Evolutionary conservation across 2,888 invertebrate genomes (phyloP).

Genomic region (Spodoptera exigua): DNA sequence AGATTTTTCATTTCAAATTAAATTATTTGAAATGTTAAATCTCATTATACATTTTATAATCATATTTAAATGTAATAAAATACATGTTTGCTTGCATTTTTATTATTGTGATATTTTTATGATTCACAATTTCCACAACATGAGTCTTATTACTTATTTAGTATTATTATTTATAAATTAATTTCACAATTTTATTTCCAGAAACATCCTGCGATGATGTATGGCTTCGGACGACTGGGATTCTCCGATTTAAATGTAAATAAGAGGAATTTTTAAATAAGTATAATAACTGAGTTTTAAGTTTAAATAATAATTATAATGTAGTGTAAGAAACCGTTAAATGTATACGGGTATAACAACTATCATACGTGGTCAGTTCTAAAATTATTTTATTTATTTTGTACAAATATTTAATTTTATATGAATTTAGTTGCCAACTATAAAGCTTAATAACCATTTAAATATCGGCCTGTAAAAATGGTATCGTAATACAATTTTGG

Average conservation of each 20-base stretch:
- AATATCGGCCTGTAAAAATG: too few species aligned
- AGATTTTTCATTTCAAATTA: too few species aligned
- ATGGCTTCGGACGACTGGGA: slow-evolving; percentile 68
- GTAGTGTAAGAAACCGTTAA: slow-evolving; percentile 50
- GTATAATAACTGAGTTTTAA: slow-evolving; percentile 48
- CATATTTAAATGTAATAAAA: too few species aligned
- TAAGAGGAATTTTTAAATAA: slow-evolving; percentile 64
- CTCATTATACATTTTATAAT: too few species aligned
- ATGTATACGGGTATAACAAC: slow-evolving; percentile 50
- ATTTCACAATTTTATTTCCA: slow-evolving; percentile 66
- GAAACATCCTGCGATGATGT: slow-evolving; percentile 84
- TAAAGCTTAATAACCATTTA: too few species aligned
- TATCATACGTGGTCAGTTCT: slow-evolving; percentile 23
- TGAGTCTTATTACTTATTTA: neutral
- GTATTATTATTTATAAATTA: neutral
- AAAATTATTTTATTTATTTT: too few species aligned
- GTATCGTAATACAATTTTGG: too few species aligned
- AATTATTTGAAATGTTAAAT: too few species aligned
- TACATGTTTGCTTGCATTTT: too few species aligned
- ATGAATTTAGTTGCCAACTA: too few species aligned
- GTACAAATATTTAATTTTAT: too few species aligned
- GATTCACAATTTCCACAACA: neutral
- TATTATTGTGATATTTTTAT: too few species aligned
- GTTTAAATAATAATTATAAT: slow-evolving; percentile 48
- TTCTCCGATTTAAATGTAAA: slow-evolving; percentile 72